These are phyloP conservation scores for Machaerirhynchus nigripectus DNA, from an alignment of 2,113 vertebrate species.

Conservation along the genomic window DNA sequence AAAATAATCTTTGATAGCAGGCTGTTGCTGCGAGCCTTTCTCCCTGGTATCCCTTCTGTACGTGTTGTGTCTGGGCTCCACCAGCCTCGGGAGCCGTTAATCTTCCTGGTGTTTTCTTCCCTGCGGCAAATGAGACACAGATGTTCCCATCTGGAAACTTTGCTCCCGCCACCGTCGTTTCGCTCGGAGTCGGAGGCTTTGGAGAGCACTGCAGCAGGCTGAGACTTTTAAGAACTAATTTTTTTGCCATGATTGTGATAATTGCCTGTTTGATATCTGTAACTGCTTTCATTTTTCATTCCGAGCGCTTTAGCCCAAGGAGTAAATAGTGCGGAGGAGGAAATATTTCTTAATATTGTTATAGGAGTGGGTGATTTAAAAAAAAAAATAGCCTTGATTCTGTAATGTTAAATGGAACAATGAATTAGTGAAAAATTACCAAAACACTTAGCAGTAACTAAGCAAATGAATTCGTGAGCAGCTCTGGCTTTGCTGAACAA, in stretches of 20 bases:
- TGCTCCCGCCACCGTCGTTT: conserved; percentile 15
- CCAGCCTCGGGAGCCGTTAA: conserved; percentile 32
- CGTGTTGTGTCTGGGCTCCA: conserved; percentile 46
- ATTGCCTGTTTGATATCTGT: conserved; percentile 29
- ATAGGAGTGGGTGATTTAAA: background rate
- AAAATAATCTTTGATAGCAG: background rate
- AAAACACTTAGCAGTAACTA: background rate
- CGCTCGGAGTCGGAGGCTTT: background rate
- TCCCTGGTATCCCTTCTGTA: background rate
- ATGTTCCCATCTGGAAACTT: conserved; percentile 71
- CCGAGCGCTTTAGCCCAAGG: background rate
- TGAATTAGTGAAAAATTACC: background rate
- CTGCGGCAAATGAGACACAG: conserved; percentile 58
- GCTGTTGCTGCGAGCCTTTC: background rate
- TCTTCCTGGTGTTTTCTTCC: conserved; percentile 63
- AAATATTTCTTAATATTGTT: conserved; percentile 1
- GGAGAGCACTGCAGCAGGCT: background rate
- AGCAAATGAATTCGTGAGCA: background rate
- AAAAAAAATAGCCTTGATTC: background rate
- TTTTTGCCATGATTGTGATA: conserved; percentile 22
- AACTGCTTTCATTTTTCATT: conserved; percentile 12
- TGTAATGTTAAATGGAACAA: background rate
- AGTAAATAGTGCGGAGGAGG: conserved; percentile 7
- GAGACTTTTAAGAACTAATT: conserved; percentile 2
- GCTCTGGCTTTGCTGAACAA: background rate